Evolutionary conservation across 2,888 invertebrate species (phyloP), one percentile per base, ranked within the genome.

Genomic region (Phengaris arion): DNA sequence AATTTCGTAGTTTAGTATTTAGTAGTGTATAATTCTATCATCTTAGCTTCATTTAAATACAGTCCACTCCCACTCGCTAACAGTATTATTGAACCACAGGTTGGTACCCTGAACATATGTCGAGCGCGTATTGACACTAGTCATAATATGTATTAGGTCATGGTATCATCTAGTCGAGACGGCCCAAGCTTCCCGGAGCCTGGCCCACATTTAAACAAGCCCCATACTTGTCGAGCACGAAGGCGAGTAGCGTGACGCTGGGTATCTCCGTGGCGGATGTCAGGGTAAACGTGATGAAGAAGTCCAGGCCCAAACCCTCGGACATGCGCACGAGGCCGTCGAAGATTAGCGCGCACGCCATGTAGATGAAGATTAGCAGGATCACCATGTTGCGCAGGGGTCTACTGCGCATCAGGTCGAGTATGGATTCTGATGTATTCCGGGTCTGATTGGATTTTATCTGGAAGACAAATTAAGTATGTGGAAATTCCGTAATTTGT

Each of bases 241-340:
- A 79, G 2, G 92, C 91, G 70, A 93, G 77, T 74, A 93, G 76
- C 2, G 89, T 89, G 2, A 92, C 89, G 0, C 92, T 92, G 0
- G 93, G 93, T 78, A 93, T 92, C 82, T 93, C 93, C 0, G 93
- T 93, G 0, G 90, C 92, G 0, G 93, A 92, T 0, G 92, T 89
- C 54, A 93, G 78, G 0, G 93, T 91, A 81, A 93, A 93, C 0
- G 92, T 89, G 81, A 93, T 85, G 82, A 92, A 93, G 87, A 92
- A 93, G 82, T 93, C 88, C 10, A 90, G 83, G 0, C 93, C 93
- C 9, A 93, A 85, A 0, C 86, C 89, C 77, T 93, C 92, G 0
- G 92, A 92, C 86, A 93, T 85, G 73, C 93, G 82, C 75, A 93
- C 92, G n/a, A 93, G 87, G 0, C 89, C 92, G 79, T 93, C 93